Evolutionary conservation across 2,113 vertebrate species (phyloP).

Genomic region (Perccottus glenii): DNA sequence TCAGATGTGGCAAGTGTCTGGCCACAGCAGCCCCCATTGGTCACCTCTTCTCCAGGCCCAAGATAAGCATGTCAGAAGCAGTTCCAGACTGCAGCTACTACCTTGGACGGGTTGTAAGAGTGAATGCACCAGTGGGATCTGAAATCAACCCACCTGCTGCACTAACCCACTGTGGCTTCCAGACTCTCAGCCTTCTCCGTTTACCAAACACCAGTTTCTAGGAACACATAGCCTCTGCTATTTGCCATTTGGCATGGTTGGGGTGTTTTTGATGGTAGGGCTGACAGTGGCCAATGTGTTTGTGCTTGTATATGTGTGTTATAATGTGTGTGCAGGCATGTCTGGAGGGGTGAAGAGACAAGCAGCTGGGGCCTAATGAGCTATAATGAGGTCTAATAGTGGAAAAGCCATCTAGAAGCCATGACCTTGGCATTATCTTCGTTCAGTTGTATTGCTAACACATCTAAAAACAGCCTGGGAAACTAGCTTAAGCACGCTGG

Average conservation of each 20-base stretch:
- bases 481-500: slow-evolving; percentile 55
- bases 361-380: slow-evolving; percentile 82
- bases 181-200: slow-evolving; percentile 76
- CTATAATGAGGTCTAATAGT: slow-evolving; percentile 83
- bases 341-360: slow-evolving; percentile 64
- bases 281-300: slow-evolving; percentile 44
- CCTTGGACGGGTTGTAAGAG: slow-evolving; percentile 61
- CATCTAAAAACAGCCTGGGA: slow-evolving; percentile 78
- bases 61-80: slow-evolving; percentile 50
- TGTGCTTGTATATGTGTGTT: slow-evolving; percentile 43
- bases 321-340: slow-evolving; percentile 54
- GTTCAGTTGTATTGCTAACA: no score
- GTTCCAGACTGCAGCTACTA: slow-evolving; percentile 67
- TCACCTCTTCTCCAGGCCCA: slow-evolving; percentile 7
- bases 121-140: slow-evolving; percentile 71
- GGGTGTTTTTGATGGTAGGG: slow-evolving; percentile 33
- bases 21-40: slow-evolving; percentile 17
- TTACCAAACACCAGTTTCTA: slow-evolving; percentile 79
- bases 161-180: slow-evolving; percentile 56
- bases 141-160: slow-evolving; percentile 78
- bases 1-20: slow-evolving; percentile 21
- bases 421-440: slow-evolving; percentile 77
- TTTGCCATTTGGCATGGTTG: slow-evolving; percentile 66
- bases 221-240: slow-evolving; percentile 66
- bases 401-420: slow-evolving; percentile 78